phyloP scores from a whole-genome alignment of 2,888 invertebrate genomes.

The Odontocerum albicorne region DNA sequence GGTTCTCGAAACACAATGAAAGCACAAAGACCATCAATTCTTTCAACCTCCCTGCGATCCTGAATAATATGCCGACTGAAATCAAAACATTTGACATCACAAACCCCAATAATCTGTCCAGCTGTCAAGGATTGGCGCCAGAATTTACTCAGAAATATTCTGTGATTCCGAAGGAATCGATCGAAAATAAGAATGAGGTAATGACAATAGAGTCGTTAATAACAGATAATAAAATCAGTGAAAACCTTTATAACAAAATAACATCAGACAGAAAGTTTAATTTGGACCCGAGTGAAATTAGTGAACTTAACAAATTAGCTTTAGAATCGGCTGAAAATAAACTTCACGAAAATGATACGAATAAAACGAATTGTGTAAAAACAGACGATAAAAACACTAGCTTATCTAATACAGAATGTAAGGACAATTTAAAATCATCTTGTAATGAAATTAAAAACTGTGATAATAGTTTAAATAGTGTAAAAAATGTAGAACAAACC shows the following conservation, averaged over 20 bases:
- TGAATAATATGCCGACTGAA: constrained; percentile 3
- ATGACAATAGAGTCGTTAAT: constrained; percentile 39
- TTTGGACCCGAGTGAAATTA: constrained; percentile 53
- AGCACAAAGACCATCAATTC: constrained; percentile 34
- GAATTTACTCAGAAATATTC: constrained; percentile 30
- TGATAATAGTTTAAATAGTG: constrained; percentile 11
- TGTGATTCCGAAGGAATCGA: background rate
- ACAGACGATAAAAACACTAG: background rate
- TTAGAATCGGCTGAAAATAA: constrained; percentile 25
- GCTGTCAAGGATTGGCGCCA: constrained; percentile 31
- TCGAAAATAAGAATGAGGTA: background rate
- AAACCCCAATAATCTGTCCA: constrained; percentile 31
- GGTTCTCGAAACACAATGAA: constrained; percentile 48
- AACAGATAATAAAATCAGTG: constrained; percentile 50
- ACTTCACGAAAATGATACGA: constrained; percentile 1
- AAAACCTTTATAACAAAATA: constrained; percentile 49
- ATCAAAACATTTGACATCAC: constrained; percentile 33
- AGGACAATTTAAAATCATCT: background rate
- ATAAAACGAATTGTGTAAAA: background rate
- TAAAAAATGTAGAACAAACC: too few species aligned
- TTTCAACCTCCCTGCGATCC: constrained; percentile 27
- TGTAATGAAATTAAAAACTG: background rate
- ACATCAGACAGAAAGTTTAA: constrained; percentile 51
- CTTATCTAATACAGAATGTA: background rate
- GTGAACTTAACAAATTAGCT: constrained; percentile 50